phyloP scores from a whole-genome alignment of 2,888 invertebrate species.

The Zygothrica quintamaculata region DNA sequence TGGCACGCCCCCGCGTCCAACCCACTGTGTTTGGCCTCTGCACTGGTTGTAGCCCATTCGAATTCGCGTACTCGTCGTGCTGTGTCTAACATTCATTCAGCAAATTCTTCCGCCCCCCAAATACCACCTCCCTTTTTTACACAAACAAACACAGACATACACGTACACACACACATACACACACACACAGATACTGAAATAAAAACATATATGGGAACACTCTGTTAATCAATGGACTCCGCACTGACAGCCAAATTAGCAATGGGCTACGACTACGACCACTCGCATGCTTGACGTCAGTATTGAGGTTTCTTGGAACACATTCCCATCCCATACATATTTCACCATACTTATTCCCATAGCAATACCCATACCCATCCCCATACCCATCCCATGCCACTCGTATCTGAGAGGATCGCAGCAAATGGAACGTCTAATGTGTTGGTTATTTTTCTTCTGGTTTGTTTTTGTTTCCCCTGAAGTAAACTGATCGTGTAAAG shows the following conservation, averaged over 20 bases:
- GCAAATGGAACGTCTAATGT: slow-evolving; percentile 23
- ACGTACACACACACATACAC: slow-evolving; percentile 42
- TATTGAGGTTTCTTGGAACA: slow-evolving; percentile 45
- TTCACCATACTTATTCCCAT: not conserved
- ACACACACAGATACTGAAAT: slow-evolving; percentile 13
- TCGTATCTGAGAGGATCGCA: not conserved
- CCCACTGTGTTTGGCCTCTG: not conserved
- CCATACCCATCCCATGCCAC: slow-evolving; percentile 2
- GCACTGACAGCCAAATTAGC: slow-evolving; percentile 69
- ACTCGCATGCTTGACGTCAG: slow-evolving; percentile 72
- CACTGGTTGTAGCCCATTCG: not conserved
- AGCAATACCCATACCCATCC: not conserved
- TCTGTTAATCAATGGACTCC: slow-evolving; percentile 63
- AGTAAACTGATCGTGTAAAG: slow-evolving; percentile 1
- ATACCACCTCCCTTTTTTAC: too few species aligned
- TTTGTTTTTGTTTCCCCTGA: not conserved
- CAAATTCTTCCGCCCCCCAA: slow-evolving; percentile 44
- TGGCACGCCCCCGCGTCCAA: slow-evolving; percentile 11
- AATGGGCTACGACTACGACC: slow-evolving; percentile 37
- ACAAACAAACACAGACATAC: slow-evolving; percentile 26
- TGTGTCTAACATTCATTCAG: slow-evolving; percentile 60
- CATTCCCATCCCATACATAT: slow-evolving; percentile 6
- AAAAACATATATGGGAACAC: slow-evolving; percentile 8
- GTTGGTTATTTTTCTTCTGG: slow-evolving; percentile 1
- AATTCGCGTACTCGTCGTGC: slow-evolving; percentile 16